Percentiles rank a stretch among this genome's conserved stretches.
phyloP scores from a whole-genome alignment of 2,113 vertebrate species.

The Microcebus murinus region DNA sequence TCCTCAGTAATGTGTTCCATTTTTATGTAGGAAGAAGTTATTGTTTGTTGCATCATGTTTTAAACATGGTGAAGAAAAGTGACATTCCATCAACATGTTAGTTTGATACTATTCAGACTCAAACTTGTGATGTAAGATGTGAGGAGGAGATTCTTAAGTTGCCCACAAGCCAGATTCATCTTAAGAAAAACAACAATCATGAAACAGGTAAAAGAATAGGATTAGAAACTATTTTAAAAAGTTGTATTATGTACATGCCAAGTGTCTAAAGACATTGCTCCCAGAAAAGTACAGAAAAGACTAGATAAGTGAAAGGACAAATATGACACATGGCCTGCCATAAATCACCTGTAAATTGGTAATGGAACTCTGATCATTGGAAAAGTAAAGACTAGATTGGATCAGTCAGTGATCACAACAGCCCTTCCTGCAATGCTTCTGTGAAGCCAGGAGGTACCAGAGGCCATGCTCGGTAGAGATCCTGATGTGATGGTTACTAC shows the following conservation, averaged over 20 bases:
- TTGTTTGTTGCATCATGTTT: not conserved
- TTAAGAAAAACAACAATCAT: not conserved
- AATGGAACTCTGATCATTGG: not conserved
- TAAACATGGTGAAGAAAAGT: not conserved
- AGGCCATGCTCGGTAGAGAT: not conserved
- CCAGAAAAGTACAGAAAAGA: not conserved
- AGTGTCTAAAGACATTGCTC: not conserved
- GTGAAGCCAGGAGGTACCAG: not conserved
- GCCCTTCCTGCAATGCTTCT: not conserved
- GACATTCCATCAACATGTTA: not conserved
- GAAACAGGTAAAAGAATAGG: not conserved
- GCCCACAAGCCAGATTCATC: not conserved
- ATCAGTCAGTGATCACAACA: not conserved
- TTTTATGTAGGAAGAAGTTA: not conserved
- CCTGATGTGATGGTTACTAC: fast-evolving
- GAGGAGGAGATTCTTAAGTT: not conserved
- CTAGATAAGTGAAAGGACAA: not conserved
- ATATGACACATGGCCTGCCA: not conserved
- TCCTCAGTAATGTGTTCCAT: not conserved
- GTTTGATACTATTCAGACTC: not conserved
- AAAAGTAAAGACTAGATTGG: not conserved
- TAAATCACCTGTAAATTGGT: not conserved
- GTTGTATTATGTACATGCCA: not conserved
- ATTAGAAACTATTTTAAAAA: not conserved
- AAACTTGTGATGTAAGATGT: not conserved